Evolutionary conservation across 2,797 vertebrate species (phyloP), one percentile per base, ranked within the genome.

Genomic region (Cyprinella venusta): DNA sequence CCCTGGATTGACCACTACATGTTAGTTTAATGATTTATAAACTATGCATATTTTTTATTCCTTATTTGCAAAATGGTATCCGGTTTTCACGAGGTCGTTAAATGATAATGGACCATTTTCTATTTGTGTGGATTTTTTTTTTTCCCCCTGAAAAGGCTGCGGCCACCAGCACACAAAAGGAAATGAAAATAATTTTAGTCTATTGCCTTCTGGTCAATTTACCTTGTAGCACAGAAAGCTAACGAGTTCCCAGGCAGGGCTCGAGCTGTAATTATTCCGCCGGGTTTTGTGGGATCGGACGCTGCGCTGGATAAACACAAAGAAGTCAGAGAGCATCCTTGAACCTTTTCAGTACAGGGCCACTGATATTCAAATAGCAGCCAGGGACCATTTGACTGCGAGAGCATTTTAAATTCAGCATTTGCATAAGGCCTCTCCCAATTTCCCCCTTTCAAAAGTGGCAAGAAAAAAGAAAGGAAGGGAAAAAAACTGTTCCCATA

Each of bases 341-440:
- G 96, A 98, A 97, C 96, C 97, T 95, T 98, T 98, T 98, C 97
- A 99, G 93, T 93, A 91, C 95, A 93, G 94, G 95, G 95, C 97
- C 96, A 97, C 96, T 97, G 96, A 97, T 97, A 99, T 98, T 99
- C 97, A 99, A 98, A 98, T 98, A 98, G 96, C 97, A 95, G 90
- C 95, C 96, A 95, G 95, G 88, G 94, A 94, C 96, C 96, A 95
- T 99, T 97, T 97, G 96, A 96, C 96, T 95, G 96, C 96, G 90
- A 94, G 95, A 96, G 95, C 96, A 94, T 97, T 97, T 96, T 91
- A 95, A 94, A 97, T 95, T 94, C 96, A 91, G 89, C 94, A 98
- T 99, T 98, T 97, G 97, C 97, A 99, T 98, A 96, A 95, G 96
- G 97, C 96, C 94, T 95, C 95, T 97, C 92, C 94, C 95, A 95